Evolutionary conservation across 2,888 invertebrate genomes (phyloP), one percentile per base, ranked within the genome.

Genomic region (Plemyria rubiginata): DNA sequence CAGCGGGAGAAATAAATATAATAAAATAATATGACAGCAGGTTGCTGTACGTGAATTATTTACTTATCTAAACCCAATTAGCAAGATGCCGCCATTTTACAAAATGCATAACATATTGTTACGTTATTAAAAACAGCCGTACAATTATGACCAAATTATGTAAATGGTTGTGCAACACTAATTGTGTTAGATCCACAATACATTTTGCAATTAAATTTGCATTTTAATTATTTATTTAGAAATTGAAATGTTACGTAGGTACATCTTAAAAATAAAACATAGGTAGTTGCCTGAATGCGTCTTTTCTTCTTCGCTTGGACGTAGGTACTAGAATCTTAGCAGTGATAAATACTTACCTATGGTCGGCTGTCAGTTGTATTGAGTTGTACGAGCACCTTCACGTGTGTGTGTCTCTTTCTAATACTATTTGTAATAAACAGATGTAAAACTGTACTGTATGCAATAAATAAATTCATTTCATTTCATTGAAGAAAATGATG

Each of bases 131-230:
- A 68, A 62, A 60, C 52, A 29, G 48, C 53, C 54, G 29, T 43
- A 56, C 51, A 54, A 60, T 65, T 60, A 61, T 55, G 62, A 53
- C 50, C 53, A 67, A 66, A 72, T 70, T 72, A 72, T 70, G 72
- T 70, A 70, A 72, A 70, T 68, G 55, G 50, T 72, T 72, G 65
- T 68, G 66, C 67, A 70, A 70, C 60, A 70, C 55, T 61, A 52
- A 57, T 58, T 55, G 55, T 60, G 60, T 53, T 41, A 64, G 61
- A 62, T 57, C 58, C 51, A 65, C 62, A 55, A 54, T 51, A 60
- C 53, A 61, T 61, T 67, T 53, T 52, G 36, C 54, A 68, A 60
- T 61, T 45, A 40, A 41, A 65, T 65, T 60, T 48, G 57, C 65
- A 65, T 57, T 60, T 56, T 54, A 53, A 64, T 54, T 57, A 28